Conservation (phyloP, 37 sponge, comb jelly and placozoan genomes). For the Petrosia ficiformis region DNA sequence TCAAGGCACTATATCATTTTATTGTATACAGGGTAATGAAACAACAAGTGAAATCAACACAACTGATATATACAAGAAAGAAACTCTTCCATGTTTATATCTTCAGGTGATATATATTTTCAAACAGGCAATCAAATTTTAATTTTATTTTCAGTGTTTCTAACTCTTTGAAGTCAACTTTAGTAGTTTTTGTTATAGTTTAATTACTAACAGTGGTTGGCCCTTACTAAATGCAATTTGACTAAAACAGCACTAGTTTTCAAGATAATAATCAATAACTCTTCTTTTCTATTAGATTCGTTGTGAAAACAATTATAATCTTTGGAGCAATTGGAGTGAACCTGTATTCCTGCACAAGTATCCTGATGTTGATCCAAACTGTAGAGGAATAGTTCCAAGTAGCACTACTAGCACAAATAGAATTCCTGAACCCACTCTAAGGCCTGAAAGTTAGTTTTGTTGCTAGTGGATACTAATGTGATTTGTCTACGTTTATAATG, state of each 20-base stretch:
- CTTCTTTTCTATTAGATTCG: slow-evolving; percentile 8
- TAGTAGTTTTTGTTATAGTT: too few relatives aligned
- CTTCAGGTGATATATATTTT: slow-evolving; percentile 6
- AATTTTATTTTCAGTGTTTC: too few relatives aligned
- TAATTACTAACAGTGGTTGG: too few relatives aligned
- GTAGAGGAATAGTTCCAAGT: slow-evolving; percentile 7
- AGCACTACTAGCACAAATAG: too few relatives aligned
- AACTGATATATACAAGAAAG: neutral
- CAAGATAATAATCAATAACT: too few relatives aligned
- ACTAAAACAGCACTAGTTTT: too few relatives aligned
- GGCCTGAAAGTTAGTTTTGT: too few relatives aligned
- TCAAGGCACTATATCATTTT: neutral
- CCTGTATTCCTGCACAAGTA: slow-evolving; percentile 10
- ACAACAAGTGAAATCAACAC: neutral
- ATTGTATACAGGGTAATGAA: neutral
- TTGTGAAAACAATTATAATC: slow-evolving; percentile 17
- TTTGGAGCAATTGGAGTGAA: slow-evolving; percentile 56
- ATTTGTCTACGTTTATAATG: too few relatives aligned
- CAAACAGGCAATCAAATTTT: neutral
- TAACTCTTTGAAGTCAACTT: too few relatives aligned
- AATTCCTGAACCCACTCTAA: too few relatives aligned
- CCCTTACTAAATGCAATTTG: too few relatives aligned
- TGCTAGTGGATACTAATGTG: too few relatives aligned
- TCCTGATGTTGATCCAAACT: slow-evolving; percentile 20
- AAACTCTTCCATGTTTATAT: slow-evolving; percentile 5